Evolutionary conservation across 2,888 invertebrate species (phyloP), one percentile per base, ranked within the genome.

Genomic region (Cephalotes varians): DNA sequence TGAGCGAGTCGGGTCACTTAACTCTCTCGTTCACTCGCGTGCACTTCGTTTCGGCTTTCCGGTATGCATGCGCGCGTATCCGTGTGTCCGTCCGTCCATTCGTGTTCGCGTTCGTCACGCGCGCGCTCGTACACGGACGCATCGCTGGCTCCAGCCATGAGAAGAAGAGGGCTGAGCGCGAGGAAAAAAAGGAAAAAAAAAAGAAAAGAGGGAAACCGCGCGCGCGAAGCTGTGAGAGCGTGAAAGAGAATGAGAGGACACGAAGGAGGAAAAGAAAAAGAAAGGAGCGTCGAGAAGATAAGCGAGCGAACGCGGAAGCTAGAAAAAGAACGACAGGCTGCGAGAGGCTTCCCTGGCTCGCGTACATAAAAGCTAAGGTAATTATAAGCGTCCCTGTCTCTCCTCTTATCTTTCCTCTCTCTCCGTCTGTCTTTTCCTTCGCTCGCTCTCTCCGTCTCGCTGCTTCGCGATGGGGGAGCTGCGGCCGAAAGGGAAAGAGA

Each of bases 1-100:
- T 89, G 91, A 90, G 76, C 86, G 87, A 77, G 56, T 73, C 90
- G 85, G 90, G 91, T 91, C 90, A 90, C 91, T 91, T 90, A 88
- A 91, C 91, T 90, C 91, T 88, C 86, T 84, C 81, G 77, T 87
- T 79, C 85, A 65, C 85, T 87, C 85, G 82, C 86, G 81, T 82
- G 87, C 81, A 82, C 79, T 83, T 85, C 85, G 86, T 87, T 88
- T 87, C 85, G 88, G 81, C 82, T 86, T 84, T 88, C 82, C 85
- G 86, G 85, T 85, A 86, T 85, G 87, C 85, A 64, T 56, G 49
- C 49, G 64, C 72, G 64, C 62, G 71, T 71, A 71, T 76, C 60
- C 58, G 67, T n/a, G n/a, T n/a, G n/a, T 64, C 76, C 81, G 73
- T 73, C 51, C 80, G 58, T 73, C 51, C 40, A 79, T 44, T 51